Percentiles rank a stretch among this genome's conserved stretches.
phyloP scores from a whole-genome alignment of 2,113 vertebrate genomes.

The Ammodramus savannarum region DNA sequence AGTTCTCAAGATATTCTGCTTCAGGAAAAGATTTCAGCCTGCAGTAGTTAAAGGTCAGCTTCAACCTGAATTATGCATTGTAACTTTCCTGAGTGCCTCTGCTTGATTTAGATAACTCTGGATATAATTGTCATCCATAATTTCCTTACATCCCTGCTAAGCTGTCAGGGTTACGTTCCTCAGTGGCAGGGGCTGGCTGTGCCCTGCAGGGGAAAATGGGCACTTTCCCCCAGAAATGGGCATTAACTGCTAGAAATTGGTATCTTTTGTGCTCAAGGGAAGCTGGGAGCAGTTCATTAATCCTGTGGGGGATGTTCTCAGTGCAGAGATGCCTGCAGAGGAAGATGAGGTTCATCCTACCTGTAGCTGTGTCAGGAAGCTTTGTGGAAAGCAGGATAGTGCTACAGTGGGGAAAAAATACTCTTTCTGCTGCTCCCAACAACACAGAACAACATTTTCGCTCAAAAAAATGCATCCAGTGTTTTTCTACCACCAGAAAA shows the following conservation, averaged over 20 bases:
- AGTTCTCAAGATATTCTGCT: neutral
- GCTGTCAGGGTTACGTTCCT: neutral
- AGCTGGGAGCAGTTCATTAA: neutral
- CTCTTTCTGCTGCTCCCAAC: neutral
- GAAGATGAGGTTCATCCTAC: neutral
- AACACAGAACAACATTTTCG: neutral
- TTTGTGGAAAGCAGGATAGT: neutral
- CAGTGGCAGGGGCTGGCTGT: rapidly evolving
- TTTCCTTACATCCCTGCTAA: neutral
- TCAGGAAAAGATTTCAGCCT: neutral
- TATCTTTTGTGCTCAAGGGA: neutral
- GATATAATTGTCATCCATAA: neutral
- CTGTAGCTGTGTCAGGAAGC: neutral
- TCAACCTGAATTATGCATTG: neutral
- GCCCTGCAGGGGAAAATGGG: neutral
- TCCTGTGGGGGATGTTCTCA: neutral
- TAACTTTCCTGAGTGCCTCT: neutral
- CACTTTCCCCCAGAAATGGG: neutral
- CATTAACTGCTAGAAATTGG: neutral
- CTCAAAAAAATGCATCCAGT: neutral
- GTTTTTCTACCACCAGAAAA: neutral
- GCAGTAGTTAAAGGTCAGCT: neutral
- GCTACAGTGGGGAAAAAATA: neutral
- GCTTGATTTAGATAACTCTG: neutral
- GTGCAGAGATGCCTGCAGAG: neutral